These are phyloP conservation scores for Pteropus rufus DNA, from an alignment of 2,797 vertebrate species.

Conservation along the genomic window DNA sequence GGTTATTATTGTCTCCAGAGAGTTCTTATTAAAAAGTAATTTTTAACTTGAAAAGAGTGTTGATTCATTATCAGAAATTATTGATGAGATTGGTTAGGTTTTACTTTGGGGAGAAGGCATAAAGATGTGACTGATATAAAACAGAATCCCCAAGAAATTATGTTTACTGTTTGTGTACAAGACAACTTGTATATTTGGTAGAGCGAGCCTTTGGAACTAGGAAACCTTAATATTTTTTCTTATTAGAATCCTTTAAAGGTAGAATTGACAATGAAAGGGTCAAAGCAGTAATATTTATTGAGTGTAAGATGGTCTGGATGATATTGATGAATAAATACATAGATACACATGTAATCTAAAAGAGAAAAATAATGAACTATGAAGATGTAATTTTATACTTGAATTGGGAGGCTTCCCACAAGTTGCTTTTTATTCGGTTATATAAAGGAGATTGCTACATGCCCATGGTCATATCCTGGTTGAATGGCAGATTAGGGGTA, in stretches of 20 bases:
- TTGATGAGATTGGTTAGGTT: not conserved
- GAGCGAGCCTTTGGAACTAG: not conserved
- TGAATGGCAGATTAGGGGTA: not conserved
- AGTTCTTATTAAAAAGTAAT: not conserved
- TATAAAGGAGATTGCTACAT: not conserved
- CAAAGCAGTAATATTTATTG: not conserved
- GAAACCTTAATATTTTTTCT: not conserved
- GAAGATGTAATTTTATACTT: not conserved
- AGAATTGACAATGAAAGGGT: not conserved
- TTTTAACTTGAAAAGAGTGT: not conserved
- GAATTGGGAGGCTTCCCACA: not conserved
- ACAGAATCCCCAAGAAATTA: not conserved
- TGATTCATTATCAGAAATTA: not conserved
- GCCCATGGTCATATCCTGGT: not conserved
- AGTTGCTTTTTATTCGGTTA: not conserved
- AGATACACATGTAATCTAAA: not conserved
- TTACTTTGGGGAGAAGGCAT: not conserved
- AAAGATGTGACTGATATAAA: not conserved
- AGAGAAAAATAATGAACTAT: not conserved
- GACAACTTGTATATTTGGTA: not conserved
- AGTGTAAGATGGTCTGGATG: not conserved
- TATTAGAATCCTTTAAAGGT: not conserved
- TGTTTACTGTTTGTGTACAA: not conserved
- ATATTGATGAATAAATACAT: not conserved
- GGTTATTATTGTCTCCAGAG: not conserved